Conservation (phyloP, 2,797 vertebrate species). For the Poecilia picta region DNA sequence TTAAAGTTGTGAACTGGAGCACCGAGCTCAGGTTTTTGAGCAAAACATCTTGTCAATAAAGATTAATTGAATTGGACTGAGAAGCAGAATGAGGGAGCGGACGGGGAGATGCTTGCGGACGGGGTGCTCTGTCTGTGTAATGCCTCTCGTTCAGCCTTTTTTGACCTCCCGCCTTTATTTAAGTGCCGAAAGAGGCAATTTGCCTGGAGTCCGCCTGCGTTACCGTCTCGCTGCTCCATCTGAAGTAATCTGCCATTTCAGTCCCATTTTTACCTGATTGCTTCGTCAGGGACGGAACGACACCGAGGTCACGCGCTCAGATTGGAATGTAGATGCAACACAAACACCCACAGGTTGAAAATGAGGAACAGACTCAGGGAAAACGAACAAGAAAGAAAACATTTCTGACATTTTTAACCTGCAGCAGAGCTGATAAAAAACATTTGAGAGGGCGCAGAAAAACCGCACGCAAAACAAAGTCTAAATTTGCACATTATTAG, state of each 20-base stretch:
- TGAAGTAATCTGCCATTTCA: slow-evolving; percentile 72
- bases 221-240: slow-evolving; percentile 34
- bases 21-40: slow-evolving; percentile 22
- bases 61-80: slow-evolving; percentile 45
- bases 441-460: slow-evolving; percentile 3
- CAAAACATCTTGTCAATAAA: slow-evolving; percentile 49
- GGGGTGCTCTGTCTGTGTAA: slow-evolving; percentile 22
- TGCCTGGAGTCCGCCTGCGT: slow-evolving; percentile 55
- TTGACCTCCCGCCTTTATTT: slow-evolving; percentile 69
- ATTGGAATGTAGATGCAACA: slow-evolving; percentile 54
- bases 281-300: slow-evolving; percentile 57
- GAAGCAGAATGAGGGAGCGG: slow-evolving; percentile 11
- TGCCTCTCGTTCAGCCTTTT: slow-evolving; percentile 39
- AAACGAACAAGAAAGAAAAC: slow-evolving; percentile 20
- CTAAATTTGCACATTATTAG: neutral
- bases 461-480: neutral
- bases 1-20: slow-evolving; percentile 7
- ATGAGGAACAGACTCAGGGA: slow-evolving; percentile 36
- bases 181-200: slow-evolving; percentile 72
- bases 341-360: slow-evolving; percentile 47
- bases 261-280: slow-evolving; percentile 70
- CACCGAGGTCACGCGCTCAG: slow-evolving; percentile 44
- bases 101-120: slow-evolving; percentile 7
- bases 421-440: slow-evolving; percentile 26
- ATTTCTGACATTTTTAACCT: slow-evolving; percentile 29